Evolutionary conservation across 2,888 invertebrate genomes (phyloP).

Genomic region (Serrognathus titanus): DNA sequence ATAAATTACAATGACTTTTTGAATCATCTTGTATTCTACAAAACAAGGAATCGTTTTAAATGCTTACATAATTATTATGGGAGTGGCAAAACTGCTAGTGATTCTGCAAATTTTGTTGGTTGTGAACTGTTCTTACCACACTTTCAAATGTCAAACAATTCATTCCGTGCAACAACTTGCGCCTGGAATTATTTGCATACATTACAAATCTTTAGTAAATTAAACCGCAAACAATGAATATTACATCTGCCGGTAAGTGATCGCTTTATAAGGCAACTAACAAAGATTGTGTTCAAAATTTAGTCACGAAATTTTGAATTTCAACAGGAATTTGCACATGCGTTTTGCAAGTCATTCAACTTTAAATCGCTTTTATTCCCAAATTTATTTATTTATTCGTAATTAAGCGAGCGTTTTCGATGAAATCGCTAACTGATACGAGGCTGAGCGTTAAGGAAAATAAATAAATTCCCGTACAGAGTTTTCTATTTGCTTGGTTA

Average conservation of each 20-base stretch:
- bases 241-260: slow-evolving; percentile 52
- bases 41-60: too few relatives aligned
- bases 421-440: too few relatives aligned
- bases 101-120: too few relatives aligned
- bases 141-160: too few relatives aligned
- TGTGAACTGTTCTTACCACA: too few relatives aligned
- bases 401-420: neutral
- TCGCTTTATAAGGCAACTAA: neutral
- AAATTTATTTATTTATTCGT: neutral
- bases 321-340: slow-evolving; percentile 25
- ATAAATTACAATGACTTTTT: too few relatives aligned
- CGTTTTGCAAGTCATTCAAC: slow-evolving; percentile 40
- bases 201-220: too few relatives aligned
- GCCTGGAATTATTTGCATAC: too few relatives aligned
- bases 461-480: neutral
- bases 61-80: too few relatives aligned
- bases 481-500: neutral
- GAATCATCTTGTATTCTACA: too few relatives aligned
- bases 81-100: too few relatives aligned
- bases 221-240: slow-evolving; percentile 47
- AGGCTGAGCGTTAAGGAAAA: neutral
- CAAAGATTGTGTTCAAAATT: slow-evolving; percentile 5
- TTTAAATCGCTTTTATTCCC: neutral
- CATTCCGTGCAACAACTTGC: too few relatives aligned
- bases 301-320: slow-evolving; percentile 22